Percentiles rank a stretch among this genome's conserved stretches.
These are phyloP conservation scores for Furcula furcula DNA, from an alignment of 2,888 invertebrate species.

Conservation along the genomic window DNA sequence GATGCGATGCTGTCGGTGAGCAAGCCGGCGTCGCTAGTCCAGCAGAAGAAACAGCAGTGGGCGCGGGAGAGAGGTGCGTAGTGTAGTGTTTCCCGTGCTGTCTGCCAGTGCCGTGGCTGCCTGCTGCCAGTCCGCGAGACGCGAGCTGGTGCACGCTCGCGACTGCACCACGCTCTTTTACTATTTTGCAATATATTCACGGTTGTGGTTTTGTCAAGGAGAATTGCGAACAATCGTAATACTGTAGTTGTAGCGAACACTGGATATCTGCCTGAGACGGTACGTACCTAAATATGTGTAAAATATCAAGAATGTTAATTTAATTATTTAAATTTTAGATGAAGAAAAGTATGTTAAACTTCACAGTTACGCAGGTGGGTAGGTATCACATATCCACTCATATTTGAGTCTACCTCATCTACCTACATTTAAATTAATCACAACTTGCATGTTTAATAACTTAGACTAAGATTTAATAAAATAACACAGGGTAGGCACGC, in stretches of 20 bases:
- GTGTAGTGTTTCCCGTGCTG: slow-evolving; percentile 27
- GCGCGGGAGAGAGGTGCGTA: slow-evolving; percentile 93
- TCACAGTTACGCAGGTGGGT: too few species aligned
- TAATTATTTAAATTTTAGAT: neutral
- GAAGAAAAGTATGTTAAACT: too few species aligned
- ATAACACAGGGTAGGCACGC: too few species aligned
- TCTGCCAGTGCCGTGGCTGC: slow-evolving; percentile 13
- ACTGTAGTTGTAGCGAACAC: slow-evolving; percentile 28
- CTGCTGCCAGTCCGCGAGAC: slow-evolving; percentile 13
- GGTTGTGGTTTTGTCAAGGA: slow-evolving; percentile 46
- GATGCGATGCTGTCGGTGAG: slow-evolving; percentile 78
- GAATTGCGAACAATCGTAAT: slow-evolving; percentile 24
- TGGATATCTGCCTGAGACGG: slow-evolving; percentile 27
- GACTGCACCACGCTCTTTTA: slow-evolving; percentile 29
- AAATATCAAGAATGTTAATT: neutral
- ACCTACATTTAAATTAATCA: too few species aligned
- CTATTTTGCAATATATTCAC: slow-evolving; percentile 49
- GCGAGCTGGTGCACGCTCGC: slow-evolving; percentile 24
- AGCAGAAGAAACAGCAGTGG: slow-evolving; percentile 96
- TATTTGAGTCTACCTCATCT: too few species aligned
- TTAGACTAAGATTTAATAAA: too few species aligned
- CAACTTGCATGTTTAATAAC: too few species aligned
- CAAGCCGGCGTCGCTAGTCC: slow-evolving; percentile 85
- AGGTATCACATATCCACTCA: too few species aligned
- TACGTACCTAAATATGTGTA: slow-evolving; percentile 31